Evolutionary conservation across 92 coral and sea anemone species (phyloP).

Genomic region (Phymanthus crucifer): DNA sequence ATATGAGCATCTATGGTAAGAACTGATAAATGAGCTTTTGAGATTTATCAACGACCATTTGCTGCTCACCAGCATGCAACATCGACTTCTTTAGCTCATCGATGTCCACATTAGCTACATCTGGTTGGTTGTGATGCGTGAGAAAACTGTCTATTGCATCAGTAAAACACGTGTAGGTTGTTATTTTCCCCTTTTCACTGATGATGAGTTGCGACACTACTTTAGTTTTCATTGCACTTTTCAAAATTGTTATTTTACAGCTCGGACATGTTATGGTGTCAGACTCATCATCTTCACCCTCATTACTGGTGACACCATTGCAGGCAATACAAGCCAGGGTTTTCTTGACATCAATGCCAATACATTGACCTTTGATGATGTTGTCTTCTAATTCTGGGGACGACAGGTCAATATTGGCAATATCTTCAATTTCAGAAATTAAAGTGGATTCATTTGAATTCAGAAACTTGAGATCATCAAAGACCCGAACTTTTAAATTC

Average conservation of each 20-base stretch:
- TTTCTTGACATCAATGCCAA: conserved; percentile 32
- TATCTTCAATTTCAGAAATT: conserved; percentile 49
- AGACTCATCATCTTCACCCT: conserved; percentile 7
- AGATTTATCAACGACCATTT: conserved; percentile 17
- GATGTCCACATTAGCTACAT: conserved; percentile 39
- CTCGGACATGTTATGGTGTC: conserved; percentile 25
- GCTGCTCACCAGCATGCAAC: conserved; percentile 53
- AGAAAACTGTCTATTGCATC: conserved; percentile 12
- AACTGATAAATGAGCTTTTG: conserved; percentile 7
- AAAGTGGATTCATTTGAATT: conserved; percentile 50
- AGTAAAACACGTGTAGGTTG: conserved; percentile 4
- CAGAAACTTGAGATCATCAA: conserved; percentile 43
- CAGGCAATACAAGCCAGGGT: conserved; percentile 21
- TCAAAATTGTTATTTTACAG: conserved; percentile 13
- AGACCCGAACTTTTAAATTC: conserved; percentile 40
- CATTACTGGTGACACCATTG: conserved; percentile 13
- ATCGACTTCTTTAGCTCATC: conserved; percentile 41
- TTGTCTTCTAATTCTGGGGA: conserved; percentile 24
- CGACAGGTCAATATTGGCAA: conserved; percentile 38
- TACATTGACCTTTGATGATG: conserved; percentile 20
- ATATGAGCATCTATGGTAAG: conserved; percentile 31
- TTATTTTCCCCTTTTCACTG: not conserved
- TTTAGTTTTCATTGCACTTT: conserved; percentile 17
- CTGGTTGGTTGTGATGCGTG: not conserved
- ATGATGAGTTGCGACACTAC: conserved; percentile 8